Conservation (phyloP, 2,113 vertebrate genomes). For the Halcyon malimbica region DNA sequence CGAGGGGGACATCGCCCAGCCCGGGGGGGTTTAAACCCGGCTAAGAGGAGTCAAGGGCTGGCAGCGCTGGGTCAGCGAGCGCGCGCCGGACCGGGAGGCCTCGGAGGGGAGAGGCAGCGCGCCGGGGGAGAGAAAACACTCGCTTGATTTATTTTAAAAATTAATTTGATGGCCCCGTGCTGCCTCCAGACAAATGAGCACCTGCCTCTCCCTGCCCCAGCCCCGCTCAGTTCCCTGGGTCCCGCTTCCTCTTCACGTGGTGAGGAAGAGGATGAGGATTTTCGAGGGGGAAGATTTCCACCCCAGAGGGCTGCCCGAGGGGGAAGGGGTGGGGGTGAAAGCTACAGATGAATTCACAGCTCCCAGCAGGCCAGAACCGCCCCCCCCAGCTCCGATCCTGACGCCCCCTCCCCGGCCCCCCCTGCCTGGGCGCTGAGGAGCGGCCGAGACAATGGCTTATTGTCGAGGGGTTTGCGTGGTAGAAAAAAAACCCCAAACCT, state of each 20-base stretch:
- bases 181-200: background rate
- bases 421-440: conserved; percentile 43
- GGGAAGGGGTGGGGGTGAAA: background rate
- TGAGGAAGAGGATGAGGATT: background rate
- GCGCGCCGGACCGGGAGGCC: background rate
- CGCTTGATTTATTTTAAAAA: conserved; percentile 34
- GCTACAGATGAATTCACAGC: conserved; percentile 24
- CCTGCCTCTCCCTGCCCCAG: background rate
- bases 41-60: background rate
- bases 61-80: background rate
- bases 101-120: background rate
- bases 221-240: no score
- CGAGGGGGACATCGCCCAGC: background rate
- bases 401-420: background rate
- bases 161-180: conserved; percentile 7
- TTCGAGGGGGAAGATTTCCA: background rate
- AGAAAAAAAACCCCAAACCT: background rate
- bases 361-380: background rate
- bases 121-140: background rate
- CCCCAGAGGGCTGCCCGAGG: background rate
- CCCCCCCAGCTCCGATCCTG: background rate
- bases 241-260: background rate
- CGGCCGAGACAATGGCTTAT: conserved; percentile 48
- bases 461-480: background rate
- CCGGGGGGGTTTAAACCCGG: background rate